phyloP scores from a whole-genome alignment of 1,140 invertebrate species.

The Musca domestica region DNA sequence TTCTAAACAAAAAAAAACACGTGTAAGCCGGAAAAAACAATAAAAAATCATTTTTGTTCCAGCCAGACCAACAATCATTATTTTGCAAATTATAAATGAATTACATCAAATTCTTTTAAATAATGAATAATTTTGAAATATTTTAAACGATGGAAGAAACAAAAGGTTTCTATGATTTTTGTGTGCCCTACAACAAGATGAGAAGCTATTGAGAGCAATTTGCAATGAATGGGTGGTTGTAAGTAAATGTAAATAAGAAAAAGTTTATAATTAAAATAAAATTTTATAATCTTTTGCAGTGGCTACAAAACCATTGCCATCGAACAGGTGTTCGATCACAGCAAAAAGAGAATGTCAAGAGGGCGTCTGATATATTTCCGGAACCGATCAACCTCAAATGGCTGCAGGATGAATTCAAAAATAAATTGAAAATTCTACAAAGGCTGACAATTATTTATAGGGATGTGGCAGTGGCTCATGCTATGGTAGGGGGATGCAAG shows the following conservation, averaged over 20 bases:
- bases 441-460: slow-evolving; percentile 49
- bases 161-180: slow-evolving; percentile 54
- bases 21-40: too few relatives aligned
- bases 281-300: slow-evolving; percentile 36
- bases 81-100: too few relatives aligned
- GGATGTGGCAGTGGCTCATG: slow-evolving; percentile 43
- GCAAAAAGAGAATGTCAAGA: slow-evolving; percentile 45
- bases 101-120: too few relatives aligned
- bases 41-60: too few relatives aligned
- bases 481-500: slow-evolving; percentile 39
- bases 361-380: slow-evolving; percentile 53
- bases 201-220: slow-evolving; percentile 38
- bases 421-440: slow-evolving; percentile 44
- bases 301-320: slow-evolving; percentile 57
- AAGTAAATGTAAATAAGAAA: slow-evolving; percentile 25
- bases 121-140: too few relatives aligned
- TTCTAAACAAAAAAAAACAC: too few relatives aligned
- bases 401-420: slow-evolving; percentile 41
- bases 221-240: slow-evolving; percentile 49
- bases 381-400: slow-evolving; percentile 43
- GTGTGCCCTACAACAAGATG: slow-evolving; percentile 48
- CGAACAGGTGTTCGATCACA: slow-evolving; percentile 54
- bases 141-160: slow-evolving; percentile 54
- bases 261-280: neutral
- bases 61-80: too few relatives aligned